These are phyloP conservation scores for Ormyrus nitidulus DNA, from an alignment of 2,888 invertebrate genomes.

Conservation along the genomic window DNA sequence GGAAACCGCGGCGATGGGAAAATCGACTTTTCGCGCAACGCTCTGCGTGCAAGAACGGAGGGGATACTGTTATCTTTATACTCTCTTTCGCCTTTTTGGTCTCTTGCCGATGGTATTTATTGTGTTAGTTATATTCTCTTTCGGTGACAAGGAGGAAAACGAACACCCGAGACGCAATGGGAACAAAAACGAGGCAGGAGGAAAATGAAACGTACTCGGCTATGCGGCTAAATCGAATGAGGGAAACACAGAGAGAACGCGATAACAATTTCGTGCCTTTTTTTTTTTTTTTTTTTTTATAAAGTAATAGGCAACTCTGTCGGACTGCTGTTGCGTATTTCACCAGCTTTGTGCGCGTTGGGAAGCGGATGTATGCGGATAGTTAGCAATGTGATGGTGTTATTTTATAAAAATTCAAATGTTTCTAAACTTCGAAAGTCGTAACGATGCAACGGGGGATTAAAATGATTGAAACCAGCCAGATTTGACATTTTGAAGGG, in stretches of 20 bases:
- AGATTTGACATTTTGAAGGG: too few relatives aligned
- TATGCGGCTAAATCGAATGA: constrained; percentile 22
- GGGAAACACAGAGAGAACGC: neutral
- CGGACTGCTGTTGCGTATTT: too few relatives aligned
- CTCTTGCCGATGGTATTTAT: constrained; percentile 6
- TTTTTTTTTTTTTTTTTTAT: too few relatives aligned
- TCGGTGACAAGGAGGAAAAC: neutral
- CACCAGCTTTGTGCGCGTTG: too few relatives aligned
- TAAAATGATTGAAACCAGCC: too few relatives aligned
- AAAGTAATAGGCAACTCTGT: too few relatives aligned
- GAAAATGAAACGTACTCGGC: neutral
- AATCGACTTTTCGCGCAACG: constrained; percentile 6
- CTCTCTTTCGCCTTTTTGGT: neutral
- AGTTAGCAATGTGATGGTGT: too few relatives aligned
- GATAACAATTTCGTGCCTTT: constrained; percentile 1
- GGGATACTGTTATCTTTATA: constrained; percentile 31
- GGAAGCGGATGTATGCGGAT: too few relatives aligned
- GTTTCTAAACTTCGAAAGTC: too few relatives aligned
- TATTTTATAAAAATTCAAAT: too few relatives aligned
- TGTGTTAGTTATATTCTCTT: constrained; percentile 12
- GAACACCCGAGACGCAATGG: neutral
- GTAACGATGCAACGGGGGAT: too few relatives aligned
- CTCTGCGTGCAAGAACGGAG: neutral
- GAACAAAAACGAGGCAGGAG: neutral
- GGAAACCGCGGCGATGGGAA: neutral